A percentile compares a stretch with the other conserved stretches of the same genome.
These are phyloP conservation scores for Plumapathes pennacea DNA, from an alignment of 92 coral and sea anemone species.

Conservation along the genomic window DNA sequence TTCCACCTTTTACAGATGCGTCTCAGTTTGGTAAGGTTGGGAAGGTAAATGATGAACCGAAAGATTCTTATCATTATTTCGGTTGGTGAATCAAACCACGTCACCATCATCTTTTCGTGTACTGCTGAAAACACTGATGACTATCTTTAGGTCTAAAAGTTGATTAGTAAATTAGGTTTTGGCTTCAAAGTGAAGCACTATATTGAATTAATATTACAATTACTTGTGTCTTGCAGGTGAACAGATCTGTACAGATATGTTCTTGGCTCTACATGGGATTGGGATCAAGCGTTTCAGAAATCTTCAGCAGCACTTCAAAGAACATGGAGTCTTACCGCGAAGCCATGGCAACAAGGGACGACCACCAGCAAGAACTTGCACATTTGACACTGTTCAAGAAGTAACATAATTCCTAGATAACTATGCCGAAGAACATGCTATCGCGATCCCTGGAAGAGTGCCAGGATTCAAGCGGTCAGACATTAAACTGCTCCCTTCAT, in stretches of 20 bases:
- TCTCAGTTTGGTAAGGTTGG: too few relatives aligned
- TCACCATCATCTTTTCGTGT: too few relatives aligned
- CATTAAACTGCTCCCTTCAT: conserved; percentile 10
- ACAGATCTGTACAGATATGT: conserved; percentile 11
- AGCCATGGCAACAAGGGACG: conserved; percentile 29
- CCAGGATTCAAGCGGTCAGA: conserved; percentile 27
- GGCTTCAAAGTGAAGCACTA: too few relatives aligned
- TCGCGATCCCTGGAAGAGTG: conserved; percentile 32
- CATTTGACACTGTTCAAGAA: conserved; percentile 3
- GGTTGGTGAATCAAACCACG: too few relatives aligned
- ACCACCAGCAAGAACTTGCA: conserved; percentile 7
- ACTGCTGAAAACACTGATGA: too few relatives aligned
- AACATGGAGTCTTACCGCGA: conserved; percentile 20
- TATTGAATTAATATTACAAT: too few relatives aligned
- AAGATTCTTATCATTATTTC: too few relatives aligned
- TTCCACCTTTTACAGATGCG: too few relatives aligned
- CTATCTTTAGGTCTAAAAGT: too few relatives aligned
- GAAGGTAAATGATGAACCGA: too few relatives aligned
- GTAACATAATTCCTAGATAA: conserved; percentile 14
- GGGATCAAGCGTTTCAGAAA: conserved; percentile 6
- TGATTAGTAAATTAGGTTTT: too few relatives aligned
- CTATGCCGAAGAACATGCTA: conserved; percentile 39
- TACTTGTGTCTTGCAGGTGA: conserved; percentile 14
- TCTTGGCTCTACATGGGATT: conserved; percentile 12
- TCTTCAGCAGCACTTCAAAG: conserved; percentile 16